Base-by-base conservation (phyloP, 2,113 vertebrate species). In the Labrus mixtus region DNA sequence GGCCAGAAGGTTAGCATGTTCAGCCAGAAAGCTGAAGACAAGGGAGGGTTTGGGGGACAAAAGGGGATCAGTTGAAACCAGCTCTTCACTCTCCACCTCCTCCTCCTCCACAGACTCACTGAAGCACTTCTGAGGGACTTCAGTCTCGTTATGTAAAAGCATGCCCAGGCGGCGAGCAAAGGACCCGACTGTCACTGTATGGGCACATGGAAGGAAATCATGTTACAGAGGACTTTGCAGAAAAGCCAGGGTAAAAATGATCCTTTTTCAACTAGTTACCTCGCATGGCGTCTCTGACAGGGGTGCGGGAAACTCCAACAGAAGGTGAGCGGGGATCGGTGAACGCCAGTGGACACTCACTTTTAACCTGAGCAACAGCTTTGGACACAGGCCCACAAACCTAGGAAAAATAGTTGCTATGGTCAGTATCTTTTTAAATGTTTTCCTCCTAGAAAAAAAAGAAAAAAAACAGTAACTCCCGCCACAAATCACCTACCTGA, bases 271-370 rank as follows among this genome's bases (percentile, higher is more conserved):
- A 63, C 57, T n/a, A 75, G 67, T 91, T 73, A 97, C 97, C 95
- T 55, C 76, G 87, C 54, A 93, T 83, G n/a, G 66, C 76, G 4
- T 93, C 90, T 71, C 96, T 96, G 89, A 95, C 84, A 8, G 97
- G 97, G 0, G 97, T 99, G 56, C 96, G 95, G 5, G 69, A 78
- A 23, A 99, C 90, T 0, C 95, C 96, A 15, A 92, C 76, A 0
- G 96, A 94, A 5, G 97, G 97, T 0, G 97, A 99, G 0, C 97
- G 95, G 0, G 97, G 97, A 87, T 98, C 97, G 6, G 70, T 36
- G 1, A 83, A 85, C 41, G 79, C 82, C n/a, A 62, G 19, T 0
- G 69, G 54, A 7, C 76, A 64, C n/a, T 78, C 80, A 8, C 37
- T 71, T 45, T 84, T 91, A 15, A 33, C 67, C 1, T 57, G 33